Base-by-base conservation (phyloP, 2,113 vertebrate species). In the Nesoenas mayeri region DNA sequence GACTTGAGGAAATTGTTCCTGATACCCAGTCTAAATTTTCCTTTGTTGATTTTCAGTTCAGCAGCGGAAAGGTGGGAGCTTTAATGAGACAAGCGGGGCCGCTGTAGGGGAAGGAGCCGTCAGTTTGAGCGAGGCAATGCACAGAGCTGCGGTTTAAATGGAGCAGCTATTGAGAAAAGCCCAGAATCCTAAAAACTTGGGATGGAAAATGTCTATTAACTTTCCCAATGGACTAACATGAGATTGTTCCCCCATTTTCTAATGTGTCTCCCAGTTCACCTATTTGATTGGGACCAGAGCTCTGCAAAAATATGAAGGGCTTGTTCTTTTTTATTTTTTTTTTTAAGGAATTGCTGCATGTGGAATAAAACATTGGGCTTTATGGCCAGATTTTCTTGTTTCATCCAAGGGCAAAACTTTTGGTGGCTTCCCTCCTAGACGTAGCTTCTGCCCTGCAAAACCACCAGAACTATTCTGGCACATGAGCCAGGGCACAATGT, bases 61-160 rank as follows among this genome's bases (percentile, higher is more conserved):
- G 94, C 83, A 89, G 93, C 85, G 88, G 96, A 96, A 97, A 96
- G 95, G 95, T 92, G 90, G 94, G 95, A 95, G 94, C 94, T 96
- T 95, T 97, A 94, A 96, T 83, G 95, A 97, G 96, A 83, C 94
- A 92, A 95, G 86, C 1, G 73, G 89, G 95, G 92, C 95, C 77
- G 3, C 85, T 91, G 64, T 42, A 96, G 92, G 93, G 91, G 85
- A 96, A 94, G 90, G 78, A 97, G 95, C 91, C 85, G 92, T 96
- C 95, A 95, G 88, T 90, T 95, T 82, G 84, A 97, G 92, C 51
- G 24, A 93, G 89, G 88, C 93, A 88, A 79, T 81, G 84, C 95
- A 93, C 91, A 89, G 93, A 96, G 92, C 91, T 81, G 95, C 2
- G 84, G 91, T 95, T 95, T 86, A 61, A 85, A 66, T 58, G 67